Conservation (phyloP, 2,888 invertebrate genomes). For the Diplolepis rosae region DNA sequence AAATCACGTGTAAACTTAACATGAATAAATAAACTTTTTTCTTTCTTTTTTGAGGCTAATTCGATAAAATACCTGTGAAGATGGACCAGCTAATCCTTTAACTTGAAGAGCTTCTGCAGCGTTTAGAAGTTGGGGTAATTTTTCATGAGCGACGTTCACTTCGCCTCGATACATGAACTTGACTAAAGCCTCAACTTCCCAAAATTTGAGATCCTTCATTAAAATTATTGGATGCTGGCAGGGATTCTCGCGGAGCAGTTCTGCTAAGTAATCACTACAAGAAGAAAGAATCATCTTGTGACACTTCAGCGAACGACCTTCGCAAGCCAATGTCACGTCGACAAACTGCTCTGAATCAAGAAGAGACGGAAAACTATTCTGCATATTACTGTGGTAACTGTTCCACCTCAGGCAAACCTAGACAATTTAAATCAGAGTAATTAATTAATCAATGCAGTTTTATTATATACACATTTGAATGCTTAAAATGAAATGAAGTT, state of each 20-base stretch:
- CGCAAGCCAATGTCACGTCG: slow-evolving; percentile 91
- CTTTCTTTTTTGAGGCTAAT: no score
- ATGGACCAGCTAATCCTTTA: slow-evolving; percentile 77
- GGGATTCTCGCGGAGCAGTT: slow-evolving; percentile 86
- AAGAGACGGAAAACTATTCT: slow-evolving; percentile 84
- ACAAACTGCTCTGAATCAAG: slow-evolving; percentile 88
- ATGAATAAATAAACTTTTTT: no score
- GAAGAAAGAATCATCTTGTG: slow-evolving; percentile 91
- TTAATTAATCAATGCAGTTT: neutral
- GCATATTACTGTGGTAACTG: slow-evolving; percentile 87
- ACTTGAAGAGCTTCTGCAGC: slow-evolving; percentile 90
- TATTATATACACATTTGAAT: neutral
- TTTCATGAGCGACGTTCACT: slow-evolving; percentile 90
- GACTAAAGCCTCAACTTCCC: slow-evolving; percentile 89
- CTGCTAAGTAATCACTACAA: slow-evolving; percentile 89
- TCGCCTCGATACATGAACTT: slow-evolving; percentile 95
- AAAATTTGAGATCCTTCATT: slow-evolving; percentile 88
- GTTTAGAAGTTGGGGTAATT: slow-evolving; percentile 85
- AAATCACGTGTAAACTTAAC: no score
- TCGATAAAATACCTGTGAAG: slow-evolving; percentile 64
- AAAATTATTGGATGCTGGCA: slow-evolving; percentile 90
- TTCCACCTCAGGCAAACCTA: slow-evolving; percentile 88
- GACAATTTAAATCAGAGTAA: slow-evolving; percentile 19
- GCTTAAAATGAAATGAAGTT: neutral
- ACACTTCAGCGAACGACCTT: slow-evolving; percentile 88